Evolutionary conservation across 2,888 invertebrate genomes (phyloP).

Genomic region (Xestobium rufovillosum): DNA sequence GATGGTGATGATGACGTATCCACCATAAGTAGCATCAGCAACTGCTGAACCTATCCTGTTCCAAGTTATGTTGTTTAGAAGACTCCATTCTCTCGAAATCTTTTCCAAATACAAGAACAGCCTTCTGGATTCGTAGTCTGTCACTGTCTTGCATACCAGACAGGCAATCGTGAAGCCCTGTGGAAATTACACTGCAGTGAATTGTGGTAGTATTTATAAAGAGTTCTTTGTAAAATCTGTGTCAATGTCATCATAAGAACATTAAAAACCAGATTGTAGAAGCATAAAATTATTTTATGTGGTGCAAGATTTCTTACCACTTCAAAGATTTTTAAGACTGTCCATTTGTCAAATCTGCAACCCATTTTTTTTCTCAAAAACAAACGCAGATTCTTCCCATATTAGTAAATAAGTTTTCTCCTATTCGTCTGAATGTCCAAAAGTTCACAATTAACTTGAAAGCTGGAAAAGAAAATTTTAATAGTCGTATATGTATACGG

Average conservation of each 20-base stretch:
- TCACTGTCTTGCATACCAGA: constrained; percentile 60
- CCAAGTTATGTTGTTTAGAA: constrained; percentile 67
- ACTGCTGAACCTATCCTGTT: constrained; percentile 60
- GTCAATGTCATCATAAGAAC: background rate
- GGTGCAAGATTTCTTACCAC: too few relatives aligned
- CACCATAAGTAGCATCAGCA: constrained; percentile 60
- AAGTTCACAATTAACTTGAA: too few relatives aligned
- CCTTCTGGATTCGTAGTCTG: constrained; percentile 63
- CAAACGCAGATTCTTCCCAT: too few relatives aligned
- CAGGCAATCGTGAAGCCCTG: constrained; percentile 62
- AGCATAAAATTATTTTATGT: constrained; percentile 5
- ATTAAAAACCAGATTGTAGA: too few relatives aligned
- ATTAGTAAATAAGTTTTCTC: too few relatives aligned
- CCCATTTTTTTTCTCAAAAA: too few relatives aligned
- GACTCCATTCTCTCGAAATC: constrained; percentile 66
- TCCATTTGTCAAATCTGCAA: constrained; percentile 39
- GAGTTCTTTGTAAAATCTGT: constrained; percentile 3
- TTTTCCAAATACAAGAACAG: constrained; percentile 62
- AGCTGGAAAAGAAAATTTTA: too few relatives aligned
- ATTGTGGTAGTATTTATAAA: constrained; percentile 6
- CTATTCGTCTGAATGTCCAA: too few relatives aligned
- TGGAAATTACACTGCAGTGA: constrained; percentile 25
- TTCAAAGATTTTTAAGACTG: constrained; percentile 38
- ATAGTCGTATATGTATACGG: too few relatives aligned
- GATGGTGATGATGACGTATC: constrained; percentile 62